A percentile compares a stretch with the other conserved stretches of the same genome.
Conservation (phyloP, 2,113 vertebrate species). For the Sceloporus undulatus region DNA sequence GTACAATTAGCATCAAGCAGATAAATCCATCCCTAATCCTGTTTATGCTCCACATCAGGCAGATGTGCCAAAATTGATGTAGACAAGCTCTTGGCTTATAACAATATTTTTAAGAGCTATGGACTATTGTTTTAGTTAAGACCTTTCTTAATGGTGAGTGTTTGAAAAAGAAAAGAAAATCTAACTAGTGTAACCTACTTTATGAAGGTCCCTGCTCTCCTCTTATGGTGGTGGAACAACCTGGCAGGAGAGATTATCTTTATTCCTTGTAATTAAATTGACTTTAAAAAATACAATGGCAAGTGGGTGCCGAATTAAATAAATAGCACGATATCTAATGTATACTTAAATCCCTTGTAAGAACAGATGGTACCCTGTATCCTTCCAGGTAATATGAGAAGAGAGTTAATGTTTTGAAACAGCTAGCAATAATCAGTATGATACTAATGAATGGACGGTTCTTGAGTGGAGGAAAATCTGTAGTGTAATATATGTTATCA, state of each 20-base stretch:
- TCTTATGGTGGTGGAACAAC: constrained; percentile 74
- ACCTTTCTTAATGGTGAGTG: constrained; percentile 77
- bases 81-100: constrained; percentile 89
- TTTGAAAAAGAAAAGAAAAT: constrained; percentile 37
- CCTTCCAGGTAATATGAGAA: constrained; percentile 88
- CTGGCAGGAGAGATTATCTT: constrained; percentile 84
- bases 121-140: constrained; percentile 77
- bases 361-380: constrained; percentile 88
- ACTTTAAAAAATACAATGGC: constrained; percentile 81
- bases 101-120: constrained; percentile 79
- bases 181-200: constrained; percentile 74
- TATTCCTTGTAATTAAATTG: constrained; percentile 89
- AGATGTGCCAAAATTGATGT: constrained; percentile 93
- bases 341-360: constrained; percentile 81
- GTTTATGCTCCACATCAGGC: constrained; percentile 90
- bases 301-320: constrained; percentile 85
- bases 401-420: constrained; percentile 88
- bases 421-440: constrained; percentile 70
- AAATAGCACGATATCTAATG: constrained; percentile 86
- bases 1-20: constrained; percentile 93
- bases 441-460: constrained; percentile 73
- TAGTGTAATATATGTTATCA: constrained; percentile 22
- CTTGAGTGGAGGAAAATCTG: constrained; percentile 70
- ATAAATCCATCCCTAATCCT: constrained; percentile 92
- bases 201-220: constrained; percentile 65